Percentiles rank a stretch among this genome's conserved stretches.
These are phyloP conservation scores for Zaprionus kolodkinae DNA, from an alignment of 1,140 invertebrate species.

Conservation along the genomic window DNA sequence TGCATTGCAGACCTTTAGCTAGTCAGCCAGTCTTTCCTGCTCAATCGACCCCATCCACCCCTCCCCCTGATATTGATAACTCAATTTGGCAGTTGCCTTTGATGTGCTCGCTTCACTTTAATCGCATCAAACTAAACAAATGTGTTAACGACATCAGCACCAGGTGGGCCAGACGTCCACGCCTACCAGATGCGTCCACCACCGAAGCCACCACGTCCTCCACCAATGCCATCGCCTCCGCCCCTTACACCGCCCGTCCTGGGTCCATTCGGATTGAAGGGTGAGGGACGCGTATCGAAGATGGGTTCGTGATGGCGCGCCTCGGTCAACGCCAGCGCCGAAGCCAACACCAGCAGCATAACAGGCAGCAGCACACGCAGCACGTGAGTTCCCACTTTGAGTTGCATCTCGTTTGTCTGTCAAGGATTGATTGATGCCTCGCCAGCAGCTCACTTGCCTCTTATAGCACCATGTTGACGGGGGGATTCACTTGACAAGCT, in stretches of 20 bases:
- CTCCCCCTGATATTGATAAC: constrained; percentile 43
- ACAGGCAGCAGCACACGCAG: constrained; percentile 20
- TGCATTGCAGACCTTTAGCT: too few relatives aligned
- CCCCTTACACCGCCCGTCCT: neutral
- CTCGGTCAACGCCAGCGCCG: constrained; percentile 33
- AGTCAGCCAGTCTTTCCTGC: too few relatives aligned
- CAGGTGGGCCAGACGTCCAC: neutral
- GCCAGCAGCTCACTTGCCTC: constrained; percentile 34
- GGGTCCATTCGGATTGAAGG: constrained; percentile 62
- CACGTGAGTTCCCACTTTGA: constrained; percentile 53
- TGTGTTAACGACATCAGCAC: constrained; percentile 61
- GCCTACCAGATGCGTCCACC: constrained; percentile 4
- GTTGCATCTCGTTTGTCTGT: constrained; percentile 61
- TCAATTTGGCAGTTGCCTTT: constrained; percentile 51
- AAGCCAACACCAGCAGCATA: constrained; percentile 35
- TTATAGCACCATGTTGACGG: constrained; percentile 38
- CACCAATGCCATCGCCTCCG: constrained; percentile 2
- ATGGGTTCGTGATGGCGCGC: constrained; percentile 27
- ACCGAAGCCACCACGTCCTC: constrained; percentile 5
- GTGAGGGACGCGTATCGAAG: constrained; percentile 49
- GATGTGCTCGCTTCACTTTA: constrained; percentile 59
- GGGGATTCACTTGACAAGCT: constrained; percentile 34
- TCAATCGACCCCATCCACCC: too few relatives aligned
- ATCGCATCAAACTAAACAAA: constrained; percentile 64
- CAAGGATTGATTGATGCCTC: constrained; percentile 60